Conservation (phyloP, 2,888 invertebrate genomes). For the Drosophila fungiperda region DNA sequence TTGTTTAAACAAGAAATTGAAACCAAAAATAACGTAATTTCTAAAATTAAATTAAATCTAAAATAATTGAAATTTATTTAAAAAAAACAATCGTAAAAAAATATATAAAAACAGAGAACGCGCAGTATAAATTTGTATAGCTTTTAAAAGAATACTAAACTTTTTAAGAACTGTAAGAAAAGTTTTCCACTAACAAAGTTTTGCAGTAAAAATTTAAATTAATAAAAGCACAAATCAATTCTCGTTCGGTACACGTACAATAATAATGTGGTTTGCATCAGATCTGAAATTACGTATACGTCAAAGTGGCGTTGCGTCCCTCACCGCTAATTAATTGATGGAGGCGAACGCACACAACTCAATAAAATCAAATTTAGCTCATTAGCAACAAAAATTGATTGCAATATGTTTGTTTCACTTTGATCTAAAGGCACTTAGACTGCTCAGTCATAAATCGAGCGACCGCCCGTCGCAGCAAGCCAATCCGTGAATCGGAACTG, state of each 20-base stretch:
- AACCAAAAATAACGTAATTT: neutral
- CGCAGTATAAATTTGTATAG: neutral
- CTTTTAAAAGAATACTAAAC: neutral
- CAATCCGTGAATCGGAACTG: constrained; percentile 31
- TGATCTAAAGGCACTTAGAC: constrained; percentile 64
- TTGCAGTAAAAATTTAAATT: neutral
- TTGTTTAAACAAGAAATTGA: neutral
- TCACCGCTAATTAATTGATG: constrained; percentile 28
- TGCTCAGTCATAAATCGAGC: constrained; percentile 53
- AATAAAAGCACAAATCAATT: constrained; percentile 13
- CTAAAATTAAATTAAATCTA: neutral
- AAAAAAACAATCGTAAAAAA: too few relatives aligned
- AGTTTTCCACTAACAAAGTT: neutral
- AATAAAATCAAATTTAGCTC: constrained; percentile 79
- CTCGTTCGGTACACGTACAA: neutral
- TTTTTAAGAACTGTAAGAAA: neutral
- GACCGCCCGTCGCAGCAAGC: constrained; percentile 20
- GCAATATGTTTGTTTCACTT: constrained; percentile 69
- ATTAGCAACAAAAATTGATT: constrained; percentile 78
- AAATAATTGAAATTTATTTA: too few relatives aligned
- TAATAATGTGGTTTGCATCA: constrained; percentile 32
- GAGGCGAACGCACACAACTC: constrained; percentile 52
- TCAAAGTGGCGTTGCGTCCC: constrained; percentile 12
- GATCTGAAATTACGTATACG: constrained; percentile 46
- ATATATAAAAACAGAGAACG: too few relatives aligned